These are phyloP conservation scores for Hydriomena furcata DNA, from an alignment of 2,888 invertebrate genomes.

Conservation along the genomic window DNA sequence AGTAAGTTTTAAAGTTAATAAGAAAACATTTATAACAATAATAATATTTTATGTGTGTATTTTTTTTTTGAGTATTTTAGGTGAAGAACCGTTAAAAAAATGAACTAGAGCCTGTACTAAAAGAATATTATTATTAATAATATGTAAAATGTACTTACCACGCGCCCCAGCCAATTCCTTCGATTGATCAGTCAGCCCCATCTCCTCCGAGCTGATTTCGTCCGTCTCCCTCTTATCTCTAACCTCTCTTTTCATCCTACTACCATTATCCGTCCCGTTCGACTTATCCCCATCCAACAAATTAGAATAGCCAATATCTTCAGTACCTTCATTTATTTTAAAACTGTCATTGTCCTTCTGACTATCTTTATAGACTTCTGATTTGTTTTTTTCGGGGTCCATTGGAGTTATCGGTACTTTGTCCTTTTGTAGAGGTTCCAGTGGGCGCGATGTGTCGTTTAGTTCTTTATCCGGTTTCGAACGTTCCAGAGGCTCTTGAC, in stretches of 20 bases:
- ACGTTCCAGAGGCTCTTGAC: slow-evolving; percentile 65
- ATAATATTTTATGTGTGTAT: no score
- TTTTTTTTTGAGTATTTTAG: no score
- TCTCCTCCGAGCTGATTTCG: slow-evolving; percentile 60
- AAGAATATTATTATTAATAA: no score
- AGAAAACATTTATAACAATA: no score
- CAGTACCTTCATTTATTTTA: slow-evolving; percentile 50
- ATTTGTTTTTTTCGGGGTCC: slow-evolving; percentile 59
- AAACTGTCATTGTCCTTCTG: slow-evolving; percentile 62
- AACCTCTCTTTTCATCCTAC: slow-evolving; percentile 51
- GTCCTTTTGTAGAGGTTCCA: slow-evolving; percentile 55
- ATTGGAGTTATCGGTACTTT: slow-evolving; percentile 58
- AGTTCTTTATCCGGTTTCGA: slow-evolving; percentile 64
- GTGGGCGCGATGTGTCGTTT: slow-evolving; percentile 62
- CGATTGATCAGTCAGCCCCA: slow-evolving; percentile 55
- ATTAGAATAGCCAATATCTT: slow-evolving; percentile 63
- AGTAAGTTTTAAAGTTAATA: no score
- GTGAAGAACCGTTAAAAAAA: no score
- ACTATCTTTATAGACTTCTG: slow-evolving; percentile 53
- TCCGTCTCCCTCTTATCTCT: slow-evolving; percentile 49
- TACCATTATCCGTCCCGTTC: slow-evolving; percentile 54
- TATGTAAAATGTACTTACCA: slow-evolving; percentile 4
- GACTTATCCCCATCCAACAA: slow-evolving; percentile 57
- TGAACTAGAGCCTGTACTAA: no score
- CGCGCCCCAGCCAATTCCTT: slow-evolving; percentile 45